These are phyloP conservation scores for Montipora cactus DNA, from an alignment of 64 coral and sea anemone species.

Conservation along the genomic window DNA sequence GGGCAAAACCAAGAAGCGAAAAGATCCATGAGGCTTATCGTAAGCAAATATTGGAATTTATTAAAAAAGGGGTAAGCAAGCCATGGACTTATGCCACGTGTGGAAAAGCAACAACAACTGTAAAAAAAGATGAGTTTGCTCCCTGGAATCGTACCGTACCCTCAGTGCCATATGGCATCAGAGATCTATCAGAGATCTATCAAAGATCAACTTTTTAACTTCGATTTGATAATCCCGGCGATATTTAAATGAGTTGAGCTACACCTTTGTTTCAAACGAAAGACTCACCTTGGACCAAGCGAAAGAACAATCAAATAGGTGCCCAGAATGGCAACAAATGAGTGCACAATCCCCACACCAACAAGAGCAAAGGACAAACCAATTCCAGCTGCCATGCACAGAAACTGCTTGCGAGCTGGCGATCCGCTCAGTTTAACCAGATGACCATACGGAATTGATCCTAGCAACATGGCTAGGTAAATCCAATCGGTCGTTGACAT, in stretches of 20 bases:
- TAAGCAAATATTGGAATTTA: too few species aligned
- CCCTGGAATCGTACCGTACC: too few species aligned
- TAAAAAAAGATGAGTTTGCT: too few species aligned
- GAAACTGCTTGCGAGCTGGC: slow-evolving; percentile 83
- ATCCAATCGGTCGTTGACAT: slow-evolving; percentile 91
- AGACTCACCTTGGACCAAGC: slow-evolving; percentile 77
- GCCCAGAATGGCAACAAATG: slow-evolving; percentile 61
- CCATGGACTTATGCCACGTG: too few species aligned
- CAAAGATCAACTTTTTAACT: too few species aligned
- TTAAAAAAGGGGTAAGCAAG: too few species aligned
- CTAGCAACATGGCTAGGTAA: slow-evolving; percentile 82
- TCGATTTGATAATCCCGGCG: too few species aligned
- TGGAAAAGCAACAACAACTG: too few species aligned
- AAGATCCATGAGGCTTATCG: neutral
- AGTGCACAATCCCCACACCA: slow-evolving; percentile 84
- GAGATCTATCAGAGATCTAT: too few species aligned
- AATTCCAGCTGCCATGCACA: slow-evolving; percentile 69
- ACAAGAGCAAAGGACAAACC: slow-evolving; percentile 63
- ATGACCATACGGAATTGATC: slow-evolving; percentile 92
- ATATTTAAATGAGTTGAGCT: too few species aligned
- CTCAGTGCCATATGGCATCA: too few species aligned
- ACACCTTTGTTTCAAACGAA: neutral
- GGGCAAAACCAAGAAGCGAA: neutral
- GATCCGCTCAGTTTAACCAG: slow-evolving; percentile 88
- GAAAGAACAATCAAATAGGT: slow-evolving; percentile 79